A percentile compares a stretch with the other conserved stretches of the same genome.
Evolutionary conservation across 2,888 invertebrate genomes (phyloP).

Genomic region (Hemistola chrysoprasaria): DNA sequence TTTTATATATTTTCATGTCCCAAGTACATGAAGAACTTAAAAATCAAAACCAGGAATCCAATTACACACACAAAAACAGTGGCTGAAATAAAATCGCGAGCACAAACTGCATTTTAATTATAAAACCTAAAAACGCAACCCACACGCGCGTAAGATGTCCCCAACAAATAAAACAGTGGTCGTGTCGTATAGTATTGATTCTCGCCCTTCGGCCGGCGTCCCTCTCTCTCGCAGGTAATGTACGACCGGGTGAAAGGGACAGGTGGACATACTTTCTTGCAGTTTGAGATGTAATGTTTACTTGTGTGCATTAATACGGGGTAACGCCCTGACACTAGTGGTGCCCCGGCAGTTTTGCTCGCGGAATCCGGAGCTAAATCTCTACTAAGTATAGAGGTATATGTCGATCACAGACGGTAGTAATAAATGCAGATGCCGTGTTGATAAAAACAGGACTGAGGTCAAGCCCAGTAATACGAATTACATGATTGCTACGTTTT

Average conservation of each 20-base stretch:
- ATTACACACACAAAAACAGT: too few species aligned
- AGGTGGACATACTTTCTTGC: slow-evolving; percentile 28
- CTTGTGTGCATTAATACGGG: slow-evolving; percentile 16
- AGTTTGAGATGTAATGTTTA: slow-evolving; percentile 44
- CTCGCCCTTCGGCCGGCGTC: slow-evolving; percentile 53
- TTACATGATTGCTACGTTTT: too few species aligned
- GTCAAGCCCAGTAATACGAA: too few species aligned
- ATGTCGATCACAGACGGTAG: too few species aligned
- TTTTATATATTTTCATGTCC: too few species aligned
- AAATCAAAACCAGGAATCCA: too few species aligned
- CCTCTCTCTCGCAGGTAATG: slow-evolving; percentile 47
- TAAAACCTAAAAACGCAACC: slow-evolving; percentile 23
- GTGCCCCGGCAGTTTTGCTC: background rate
- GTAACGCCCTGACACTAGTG: slow-evolving; percentile 5
- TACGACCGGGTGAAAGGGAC: slow-evolving; percentile 14
- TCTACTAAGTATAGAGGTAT: too few species aligned
- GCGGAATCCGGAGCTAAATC: background rate
- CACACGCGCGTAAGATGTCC: slow-evolving; percentile 55
- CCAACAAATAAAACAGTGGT: slow-evolving; percentile 69
- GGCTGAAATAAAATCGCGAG: slow-evolving; percentile 3
- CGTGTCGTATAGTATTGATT: slow-evolving; percentile 76
- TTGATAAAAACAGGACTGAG: too few species aligned
- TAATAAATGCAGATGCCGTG: too few species aligned
- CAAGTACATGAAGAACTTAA: too few species aligned
- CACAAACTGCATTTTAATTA: slow-evolving; percentile 33